phyloP scores from a whole-genome alignment of 2,888 invertebrate genomes.

The Mesorhabditis belari region DNA sequence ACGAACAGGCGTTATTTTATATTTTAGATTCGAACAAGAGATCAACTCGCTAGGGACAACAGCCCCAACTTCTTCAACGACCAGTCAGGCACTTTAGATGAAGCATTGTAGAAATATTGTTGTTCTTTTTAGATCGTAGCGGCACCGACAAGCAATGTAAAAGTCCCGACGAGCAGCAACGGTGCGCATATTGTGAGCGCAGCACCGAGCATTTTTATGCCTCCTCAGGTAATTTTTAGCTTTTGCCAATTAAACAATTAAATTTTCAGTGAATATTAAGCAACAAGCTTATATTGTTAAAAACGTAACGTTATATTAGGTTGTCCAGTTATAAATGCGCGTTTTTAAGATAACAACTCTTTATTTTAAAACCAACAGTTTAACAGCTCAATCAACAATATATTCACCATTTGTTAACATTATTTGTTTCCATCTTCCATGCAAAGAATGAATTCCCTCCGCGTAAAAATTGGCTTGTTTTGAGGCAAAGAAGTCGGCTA shows the following conservation, averaged over 20 bases:
- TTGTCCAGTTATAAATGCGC: background rate
- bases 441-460: too few relatives aligned
- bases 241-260: too few relatives aligned
- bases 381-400: too few relatives aligned
- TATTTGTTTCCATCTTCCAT: too few relatives aligned
- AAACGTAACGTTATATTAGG: too few relatives aligned
- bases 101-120: background rate
- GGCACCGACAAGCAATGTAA: background rate
- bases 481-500: too few relatives aligned
- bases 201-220: constrained; percentile 14
- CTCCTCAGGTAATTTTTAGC: constrained; percentile 13
- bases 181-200: constrained; percentile 1
- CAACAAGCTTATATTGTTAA: too few relatives aligned
- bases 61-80: background rate
- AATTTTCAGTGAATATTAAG: too few relatives aligned
- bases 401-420: too few relatives aligned
- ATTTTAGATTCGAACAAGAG: constrained; percentile 27
- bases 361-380: too few relatives aligned
- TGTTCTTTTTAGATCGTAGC: background rate
- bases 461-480: too few relatives aligned
- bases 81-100: constrained; percentile 4
- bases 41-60: constrained; percentile 22
- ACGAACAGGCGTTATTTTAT: background rate
- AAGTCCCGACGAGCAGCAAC: background rate
- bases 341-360: too few relatives aligned